Base-by-base conservation (phyloP, 2,797 vertebrate species). In the Phataginus tetradactyla region DNA sequence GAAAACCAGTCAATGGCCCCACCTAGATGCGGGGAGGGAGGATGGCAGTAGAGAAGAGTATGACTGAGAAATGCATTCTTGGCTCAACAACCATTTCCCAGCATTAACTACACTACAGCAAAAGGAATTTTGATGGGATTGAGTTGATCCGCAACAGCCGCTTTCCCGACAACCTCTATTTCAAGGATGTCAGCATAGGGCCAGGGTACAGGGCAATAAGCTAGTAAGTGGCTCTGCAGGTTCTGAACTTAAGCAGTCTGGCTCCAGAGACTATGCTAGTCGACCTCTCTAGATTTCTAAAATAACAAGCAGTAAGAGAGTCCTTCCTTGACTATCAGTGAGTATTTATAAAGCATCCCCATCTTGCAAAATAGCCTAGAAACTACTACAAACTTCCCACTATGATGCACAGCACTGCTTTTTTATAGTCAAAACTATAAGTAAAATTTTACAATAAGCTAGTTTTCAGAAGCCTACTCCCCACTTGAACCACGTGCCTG, bases 351-450 rank as follows among this genome's bases (percentile, higher is more conserved):
- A 91, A 81, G 68, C 11, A 93, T 3, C n/a, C 11, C 61, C 9
- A 79, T 12, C 39, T 83, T 42, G 42, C 29, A 78, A 87, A 97
- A 72, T 17, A 95, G 49, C 34, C 51, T 75, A 63, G 29, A 32
- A 95, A 94, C 57, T 45, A 51, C 90, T 69, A 87, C 32, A 86
- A 85, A 90, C 20, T 75, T 49, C 57, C 92, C 8, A 71, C 27
- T 90, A 63, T 20, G 29, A 66, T 23, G 18, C 15, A 78, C 8
- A 91, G 63, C 20, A 91, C 32, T 69, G 34, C 39, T 94, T 95
- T 94, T 90, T 80, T 72, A 86, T 1, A 88, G 51, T 75, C 61
- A 72, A 83, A 84, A 78, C 27, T 81, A 88, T 1, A 86, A 11
- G 37, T 25, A 59, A 89, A 96, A 75, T 86, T 66, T 86, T 7